Percentiles rank a stretch among this genome's conserved stretches.
Evolutionary conservation across 2,888 invertebrate genomes (phyloP).

Genomic region (Tachystola acroxantha): DNA sequence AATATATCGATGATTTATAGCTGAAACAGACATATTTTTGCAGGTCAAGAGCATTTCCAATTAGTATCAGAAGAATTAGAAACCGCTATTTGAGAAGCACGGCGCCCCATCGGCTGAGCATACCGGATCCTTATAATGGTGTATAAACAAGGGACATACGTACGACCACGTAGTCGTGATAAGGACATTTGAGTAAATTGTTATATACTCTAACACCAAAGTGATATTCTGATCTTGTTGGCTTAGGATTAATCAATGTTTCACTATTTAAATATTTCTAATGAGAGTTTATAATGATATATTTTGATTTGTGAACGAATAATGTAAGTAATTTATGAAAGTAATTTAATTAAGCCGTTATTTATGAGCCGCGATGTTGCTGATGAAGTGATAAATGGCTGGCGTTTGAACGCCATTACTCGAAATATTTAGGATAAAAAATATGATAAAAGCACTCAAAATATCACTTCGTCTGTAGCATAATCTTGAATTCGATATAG

Average conservation of each 20-base stretch:
- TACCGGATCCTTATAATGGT: background rate
- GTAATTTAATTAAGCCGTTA: conserved; percentile 1
- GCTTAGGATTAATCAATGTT: conserved; percentile 24
- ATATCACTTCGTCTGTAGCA: background rate
- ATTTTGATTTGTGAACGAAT: conserved; percentile 1
- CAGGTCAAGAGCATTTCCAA: conserved; percentile 77
- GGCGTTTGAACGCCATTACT: background rate
- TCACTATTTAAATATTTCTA: conserved; percentile 13
- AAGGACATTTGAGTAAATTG: conserved; percentile 16
- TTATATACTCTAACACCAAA: conserved; percentile 41
- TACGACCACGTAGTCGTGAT: conserved; percentile 8
- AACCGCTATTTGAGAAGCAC: conserved; percentile 58
- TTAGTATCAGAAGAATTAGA: conserved; percentile 72
- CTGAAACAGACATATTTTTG: conserved; percentile 29
- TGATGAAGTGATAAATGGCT: background rate
- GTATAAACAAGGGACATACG: conserved; percentile 4
- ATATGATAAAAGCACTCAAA: background rate
- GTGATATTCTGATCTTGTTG: conserved; percentile 58
- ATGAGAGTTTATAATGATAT: conserved; percentile 2
- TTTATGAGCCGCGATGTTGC: background rate
- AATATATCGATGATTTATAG: too few species aligned
- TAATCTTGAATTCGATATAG: too few species aligned
- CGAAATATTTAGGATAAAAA: background rate
- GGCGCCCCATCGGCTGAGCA: background rate
- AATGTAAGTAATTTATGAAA: conserved; percentile 6